phyloP scores from a whole-genome alignment of 2,797 vertebrate species.

The Sebastes umbrosus region DNA sequence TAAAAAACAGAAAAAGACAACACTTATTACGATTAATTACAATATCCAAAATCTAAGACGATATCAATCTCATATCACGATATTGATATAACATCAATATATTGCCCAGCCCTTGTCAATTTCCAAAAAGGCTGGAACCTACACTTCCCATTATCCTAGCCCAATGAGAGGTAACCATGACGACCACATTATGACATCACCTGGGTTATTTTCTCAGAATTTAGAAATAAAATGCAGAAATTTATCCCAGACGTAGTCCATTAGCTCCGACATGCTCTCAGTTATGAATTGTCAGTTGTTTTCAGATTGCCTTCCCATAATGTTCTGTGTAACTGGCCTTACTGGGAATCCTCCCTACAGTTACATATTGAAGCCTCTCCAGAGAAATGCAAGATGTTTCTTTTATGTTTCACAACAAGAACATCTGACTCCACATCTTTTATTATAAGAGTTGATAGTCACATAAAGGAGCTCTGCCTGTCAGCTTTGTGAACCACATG shows the following conservation, averaged over 20 bases:
- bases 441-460: neutral
- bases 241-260: neutral
- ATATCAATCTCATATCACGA: no score
- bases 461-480: neutral
- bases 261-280: neutral
- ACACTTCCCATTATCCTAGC: neutral
- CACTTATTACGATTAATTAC: no score
- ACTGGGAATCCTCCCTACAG: neutral
- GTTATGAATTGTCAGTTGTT: neutral
- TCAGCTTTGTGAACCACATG: neutral
- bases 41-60: no score
- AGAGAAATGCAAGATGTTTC: neutral
- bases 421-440: neutral
- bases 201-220: no score
- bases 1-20: no score
- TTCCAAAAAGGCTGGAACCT: neutral
- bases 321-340: neutral
- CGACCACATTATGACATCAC: neutral
- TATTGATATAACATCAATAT: no score
- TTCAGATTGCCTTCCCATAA: neutral
- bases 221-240: no score
- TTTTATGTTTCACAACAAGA: neutral
- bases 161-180: neutral
- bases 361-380: neutral
- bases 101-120: no score